Evolutionary conservation across 1,140 invertebrate species (phyloP), one percentile per base, ranked within the genome.

Genomic region (Elymnias hypermnestra): DNA sequence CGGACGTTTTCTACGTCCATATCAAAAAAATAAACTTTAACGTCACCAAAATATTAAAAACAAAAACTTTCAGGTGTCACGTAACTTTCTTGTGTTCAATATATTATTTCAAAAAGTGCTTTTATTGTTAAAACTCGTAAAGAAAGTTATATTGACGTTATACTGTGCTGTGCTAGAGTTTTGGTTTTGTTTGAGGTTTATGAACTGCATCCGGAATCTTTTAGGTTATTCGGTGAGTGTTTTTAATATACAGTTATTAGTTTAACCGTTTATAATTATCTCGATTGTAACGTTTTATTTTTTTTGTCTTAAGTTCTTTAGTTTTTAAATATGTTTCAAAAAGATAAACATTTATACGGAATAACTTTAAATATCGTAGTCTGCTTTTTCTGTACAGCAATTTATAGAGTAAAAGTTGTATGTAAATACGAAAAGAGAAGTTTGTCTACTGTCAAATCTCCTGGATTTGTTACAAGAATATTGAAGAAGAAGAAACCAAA

Each of bases 221-320:
- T 52, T 52, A 58, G 50, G 43, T 58, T 63, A 54, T 60, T 60
- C 25, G 64, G 67, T 71, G 48, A 67, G 67, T 71, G 39, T 55
- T 57, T 52, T 36, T 22, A 35, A 22, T 28, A 10, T 33, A 42
- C 47, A 49, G 28, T 49, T 49, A 47, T 10, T 31, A 33, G 29
- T 33, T 33, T 15, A 14, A 17, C 1, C 14, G 29, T 15, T 33
- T 33, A 15, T 29, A 17, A 33, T 42, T 28, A 29, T 15, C 15
- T 31, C 12, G 17, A 7, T 39, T 22, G 5, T 2, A 26, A n/a
- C 3, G 6, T n/a, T 9, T 26, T n/a, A n/a, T n/a, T n/a, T n/a
- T n/a, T n/a, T n/a, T n/a, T n/a, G n/a, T n/a, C n/a, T n/a, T n/a
- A n/a, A n/a, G n/a, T n/a, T n/a, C n/a, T n/a, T n/a, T n/a, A n/a